Evolutionary conservation across 2,797 vertebrate species (phyloP).

Genomic region (Cacajao melanocephalus): DNA sequence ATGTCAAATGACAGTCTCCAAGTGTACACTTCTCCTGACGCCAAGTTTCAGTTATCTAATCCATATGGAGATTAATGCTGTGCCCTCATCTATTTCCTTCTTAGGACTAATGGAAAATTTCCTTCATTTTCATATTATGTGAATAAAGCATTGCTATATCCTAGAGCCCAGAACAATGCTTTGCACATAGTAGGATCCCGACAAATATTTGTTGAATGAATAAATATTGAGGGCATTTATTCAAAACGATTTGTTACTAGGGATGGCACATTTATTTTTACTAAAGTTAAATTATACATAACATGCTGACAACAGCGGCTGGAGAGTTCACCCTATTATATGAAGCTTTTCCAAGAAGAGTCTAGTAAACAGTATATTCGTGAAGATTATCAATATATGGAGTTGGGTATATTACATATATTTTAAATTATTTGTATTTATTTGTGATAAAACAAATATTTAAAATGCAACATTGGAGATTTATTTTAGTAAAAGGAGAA

Average conservation of each 20-base stretch:
- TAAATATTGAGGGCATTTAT: not conserved
- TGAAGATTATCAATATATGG: not conserved
- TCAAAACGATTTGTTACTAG: not conserved
- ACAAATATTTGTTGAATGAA: not conserved
- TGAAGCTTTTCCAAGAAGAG: not conserved
- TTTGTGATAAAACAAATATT: conserved; percentile 2
- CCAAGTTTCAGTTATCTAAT: not conserved
- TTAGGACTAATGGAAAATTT: not conserved
- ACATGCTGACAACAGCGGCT: not conserved
- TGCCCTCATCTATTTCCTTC: not conserved
- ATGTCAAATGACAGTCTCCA: not conserved
- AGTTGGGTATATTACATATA: not conserved
- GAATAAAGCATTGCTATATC: not conserved
- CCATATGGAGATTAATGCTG: not conserved
- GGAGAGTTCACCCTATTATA: not conserved
- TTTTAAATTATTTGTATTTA: not conserved
- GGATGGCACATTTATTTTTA: not conserved
- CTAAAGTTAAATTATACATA: not conserved
- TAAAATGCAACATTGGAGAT: not conserved
- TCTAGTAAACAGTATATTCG: not conserved
- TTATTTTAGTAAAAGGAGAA: not conserved
- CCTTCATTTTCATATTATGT: conserved; percentile 15
- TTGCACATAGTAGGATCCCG: not conserved
- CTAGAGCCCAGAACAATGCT: not conserved
- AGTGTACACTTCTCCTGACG: not conserved